Base-by-base conservation (phyloP, 2,888 invertebrate genomes). In the Himalopsyche japonica region DNA sequence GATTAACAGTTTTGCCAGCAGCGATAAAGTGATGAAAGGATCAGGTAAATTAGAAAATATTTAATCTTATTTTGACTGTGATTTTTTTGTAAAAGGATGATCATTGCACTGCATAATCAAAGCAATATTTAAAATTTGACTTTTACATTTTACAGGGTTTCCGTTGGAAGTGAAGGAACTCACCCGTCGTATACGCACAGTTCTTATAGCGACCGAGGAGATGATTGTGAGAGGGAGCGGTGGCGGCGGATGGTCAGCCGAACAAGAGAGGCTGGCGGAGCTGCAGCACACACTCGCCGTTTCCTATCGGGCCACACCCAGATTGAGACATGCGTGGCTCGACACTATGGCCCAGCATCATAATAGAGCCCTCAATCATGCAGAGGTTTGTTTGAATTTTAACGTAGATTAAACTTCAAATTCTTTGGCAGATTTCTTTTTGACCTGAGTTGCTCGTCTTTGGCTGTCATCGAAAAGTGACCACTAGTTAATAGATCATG, bases 271-370 rank as follows among this genome's bases (percentile, higher is more conserved):
- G 92, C 90, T 98, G 87, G 95, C 98, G 0, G 98, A 98, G 90
- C 91, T 98, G 85, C 98, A 98, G 90, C 96, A 98, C 89, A 97
- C 97, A 85, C 91, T 98, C 87, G 98, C 98, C 3, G 97, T 97
- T 90, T 97, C 97, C 0, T 97, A 97, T 88, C 97, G 98, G 76
- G 98, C 98, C 57, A 98, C 98, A 0, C 98, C 99, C 0, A 97
- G 98, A 88, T 92, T 99, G 85, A 92, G 99, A 0, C 97, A 97
- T 90, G 98, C 98, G 0, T 98, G 98, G 98, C 94, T 99, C n/a
- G 96, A 98, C 88, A 97, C 97, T 1, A 96, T 99, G 94, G 97
- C 98, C 18, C 94, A 95, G 88, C 96, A 97, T 90, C 98, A 98
- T 89, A 94, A 95, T 8, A 92, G 95, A 86, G 95, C 97, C 89